Evolutionary conservation across 1,140 invertebrate species (phyloP).

Genomic region (Ostrea edulis): DNA sequence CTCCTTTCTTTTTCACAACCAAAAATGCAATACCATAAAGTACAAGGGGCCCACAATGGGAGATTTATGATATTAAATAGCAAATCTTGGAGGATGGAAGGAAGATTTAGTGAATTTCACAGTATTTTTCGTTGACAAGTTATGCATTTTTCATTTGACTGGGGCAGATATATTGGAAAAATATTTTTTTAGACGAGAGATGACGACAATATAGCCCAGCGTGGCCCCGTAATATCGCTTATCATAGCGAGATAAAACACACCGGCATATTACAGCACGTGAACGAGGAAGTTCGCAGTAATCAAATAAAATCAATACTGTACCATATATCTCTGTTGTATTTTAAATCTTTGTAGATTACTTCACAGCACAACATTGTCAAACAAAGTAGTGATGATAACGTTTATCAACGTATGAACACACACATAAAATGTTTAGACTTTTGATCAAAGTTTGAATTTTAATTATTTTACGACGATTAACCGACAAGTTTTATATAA

Average conservation of each 20-base stretch:
- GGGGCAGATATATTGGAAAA: neutral
- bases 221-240: neutral
- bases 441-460: neutral
- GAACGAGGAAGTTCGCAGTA: constrained; percentile 7
- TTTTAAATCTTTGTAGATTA: neutral
- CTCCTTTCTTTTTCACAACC: constrained; percentile 12
- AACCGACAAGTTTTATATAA: neutral
- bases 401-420: neutral
- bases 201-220: neutral
- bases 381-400: neutral
- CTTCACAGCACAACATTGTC: neutral
- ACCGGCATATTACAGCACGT: neutral
- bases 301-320: neutral
- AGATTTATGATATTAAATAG: neutral
- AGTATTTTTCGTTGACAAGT: neutral
- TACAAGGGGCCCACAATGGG: neutral
- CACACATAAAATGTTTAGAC: neutral
- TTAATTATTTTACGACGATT: neutral
- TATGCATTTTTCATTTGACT: neutral
- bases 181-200: neutral
- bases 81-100: neutral
- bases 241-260: constrained; percentile 16
- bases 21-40: neutral
- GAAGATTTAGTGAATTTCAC: neutral
- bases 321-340: neutral